These are phyloP conservation scores for Lymantria monacha DNA, from an alignment of 2,888 invertebrate genomes.

Conservation along the genomic window DNA sequence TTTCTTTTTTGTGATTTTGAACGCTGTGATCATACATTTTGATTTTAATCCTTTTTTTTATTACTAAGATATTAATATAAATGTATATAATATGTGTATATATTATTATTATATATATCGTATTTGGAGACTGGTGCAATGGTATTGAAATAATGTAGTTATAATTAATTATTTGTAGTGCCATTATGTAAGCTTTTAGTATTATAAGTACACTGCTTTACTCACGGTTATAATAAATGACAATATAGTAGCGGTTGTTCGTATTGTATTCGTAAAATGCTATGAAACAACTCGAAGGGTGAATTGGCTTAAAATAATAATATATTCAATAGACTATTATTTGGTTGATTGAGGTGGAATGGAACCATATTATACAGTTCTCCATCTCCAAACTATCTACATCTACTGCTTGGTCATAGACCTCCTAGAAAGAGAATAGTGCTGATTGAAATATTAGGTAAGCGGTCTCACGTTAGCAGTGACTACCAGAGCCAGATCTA, in stretches of 20 bases:
- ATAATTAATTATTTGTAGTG: slow-evolving; percentile 26
- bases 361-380: too few species aligned
- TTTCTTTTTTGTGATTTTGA: slow-evolving; percentile 55
- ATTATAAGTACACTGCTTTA: slow-evolving; percentile 30
- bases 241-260: slow-evolving; percentile 60
- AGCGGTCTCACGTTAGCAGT: too few species aligned
- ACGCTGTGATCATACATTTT: slow-evolving; percentile 67
- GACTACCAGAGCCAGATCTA: too few species aligned
- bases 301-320: slow-evolving; percentile 7
- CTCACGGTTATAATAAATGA: slow-evolving; percentile 53
- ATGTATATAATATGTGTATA: slow-evolving; percentile 36
- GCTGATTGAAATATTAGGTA: too few species aligned
- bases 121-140: slow-evolving; percentile 60
- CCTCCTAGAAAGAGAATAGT: too few species aligned
- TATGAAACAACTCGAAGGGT: slow-evolving; percentile 44
- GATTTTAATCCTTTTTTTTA: slow-evolving; percentile 35
- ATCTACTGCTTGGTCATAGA: too few species aligned
- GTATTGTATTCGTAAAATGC: slow-evolving; percentile 36
- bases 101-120: slow-evolving; percentile 36
- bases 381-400: too few species aligned
- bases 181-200: slow-evolving; percentile 21
- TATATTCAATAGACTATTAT: too few species aligned
- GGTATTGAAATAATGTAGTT: slow-evolving; percentile 37
- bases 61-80: slow-evolving; percentile 36
- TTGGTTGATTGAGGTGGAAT: too few species aligned